Percentiles rank a stretch among this genome's conserved stretches.
Conservation (phyloP, 2,797 vertebrate species). For the Aratinga solstitialis region DNA sequence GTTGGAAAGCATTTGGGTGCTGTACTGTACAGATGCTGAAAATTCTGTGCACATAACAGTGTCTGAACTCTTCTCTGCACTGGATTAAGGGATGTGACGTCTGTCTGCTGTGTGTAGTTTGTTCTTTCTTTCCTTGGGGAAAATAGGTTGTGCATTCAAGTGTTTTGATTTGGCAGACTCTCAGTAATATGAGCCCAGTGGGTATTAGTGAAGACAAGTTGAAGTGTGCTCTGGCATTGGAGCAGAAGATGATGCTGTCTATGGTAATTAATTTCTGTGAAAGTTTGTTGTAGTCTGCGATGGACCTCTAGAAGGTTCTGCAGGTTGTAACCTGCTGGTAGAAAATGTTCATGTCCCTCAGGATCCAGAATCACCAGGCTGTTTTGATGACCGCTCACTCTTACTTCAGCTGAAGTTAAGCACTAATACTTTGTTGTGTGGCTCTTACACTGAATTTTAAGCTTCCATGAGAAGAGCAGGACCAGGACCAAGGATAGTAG, state of each 20-base stretch:
- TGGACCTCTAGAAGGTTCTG: background rate
- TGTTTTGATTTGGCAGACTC: background rate
- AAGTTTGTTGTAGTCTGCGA: background rate
- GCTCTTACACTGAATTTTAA: background rate
- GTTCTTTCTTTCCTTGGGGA: background rate
- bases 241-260: background rate
- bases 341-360: background rate
- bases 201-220: background rate
- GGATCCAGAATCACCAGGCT: background rate
- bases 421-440: no score
- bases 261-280: background rate
- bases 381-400: background rate
- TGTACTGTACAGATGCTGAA: background rate
- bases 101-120: background rate
- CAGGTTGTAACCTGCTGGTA: background rate
- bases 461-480: background rate
- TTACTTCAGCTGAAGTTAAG: background rate
- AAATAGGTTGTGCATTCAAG: background rate
- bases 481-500: fast-evolving
- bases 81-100: background rate
- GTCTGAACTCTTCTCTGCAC: background rate
- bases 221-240: background rate
- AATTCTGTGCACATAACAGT: fast-evolving
- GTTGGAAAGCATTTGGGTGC: background rate
- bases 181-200: fast-evolving